Evolutionary conservation across 2,888 invertebrate species (phyloP), one percentile per base, ranked within the genome.

Genomic region (Flexamia atlantica): DNA sequence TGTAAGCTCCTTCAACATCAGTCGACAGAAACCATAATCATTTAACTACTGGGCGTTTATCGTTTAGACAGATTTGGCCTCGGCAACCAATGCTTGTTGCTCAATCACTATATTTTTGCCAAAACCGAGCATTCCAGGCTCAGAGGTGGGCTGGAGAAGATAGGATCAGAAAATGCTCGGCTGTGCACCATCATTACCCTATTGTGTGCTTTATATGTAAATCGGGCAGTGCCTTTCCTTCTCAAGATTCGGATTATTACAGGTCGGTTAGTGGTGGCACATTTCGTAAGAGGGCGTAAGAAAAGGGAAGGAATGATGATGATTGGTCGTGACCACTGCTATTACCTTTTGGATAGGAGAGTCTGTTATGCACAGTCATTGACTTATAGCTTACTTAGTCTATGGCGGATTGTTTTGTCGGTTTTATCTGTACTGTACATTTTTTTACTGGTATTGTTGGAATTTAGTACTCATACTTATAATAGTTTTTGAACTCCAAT

Each of bases 251-350:
- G 50, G 46, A 76, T 76, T 40, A 76, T 76, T 76, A 76, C 25
- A 46, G 76, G 76, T n/a, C 28, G 50, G 76, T 76, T 46, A 76
- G 76, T 76, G 50, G 46, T 46, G 76, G 76, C 50, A 50, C 50
- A 76, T 76, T 76, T 82, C 42, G 82, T 32, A 82, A 82, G 82
- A 70, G 82, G 82, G 82, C 72, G 82, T 82, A 82, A 82, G 82
- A 82, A 82, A 82, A 82, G 72, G 82, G 82, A 50, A 68, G 82
- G 82, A 82, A 82, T 82, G 82, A 82, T 82, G 68, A 70, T 82
- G 68, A 82, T 82, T 82, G 72, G 82, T 28, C 50, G 50, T 82
- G 82, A 82, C 72, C 68, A 70, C 70, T 70, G 72, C 46, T 50
- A 82, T 82, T 82, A 82, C 32, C 32, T 50, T 20, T 50, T 30